These are phyloP conservation scores for Muscina levida DNA, from an alignment of 2,888 invertebrate species.

Conservation along the genomic window DNA sequence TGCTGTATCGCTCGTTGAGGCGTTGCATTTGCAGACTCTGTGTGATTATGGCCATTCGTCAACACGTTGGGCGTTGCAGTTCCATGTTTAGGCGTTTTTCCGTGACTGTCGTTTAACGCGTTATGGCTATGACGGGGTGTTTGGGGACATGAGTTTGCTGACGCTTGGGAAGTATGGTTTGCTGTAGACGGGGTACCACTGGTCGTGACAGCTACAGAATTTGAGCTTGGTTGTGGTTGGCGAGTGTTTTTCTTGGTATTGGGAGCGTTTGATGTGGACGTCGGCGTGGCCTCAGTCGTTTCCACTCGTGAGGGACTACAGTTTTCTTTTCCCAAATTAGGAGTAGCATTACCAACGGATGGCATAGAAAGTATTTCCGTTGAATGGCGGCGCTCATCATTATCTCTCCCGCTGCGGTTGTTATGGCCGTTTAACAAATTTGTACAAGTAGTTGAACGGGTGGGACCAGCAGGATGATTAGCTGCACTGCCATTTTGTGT, in stretches of 20 bases:
- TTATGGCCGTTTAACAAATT: conserved; percentile 77
- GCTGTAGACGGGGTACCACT: conserved; percentile 43
- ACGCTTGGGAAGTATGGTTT: conserved; percentile 22
- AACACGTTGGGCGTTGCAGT: conserved; percentile 65
- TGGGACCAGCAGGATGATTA: conserved; percentile 76
- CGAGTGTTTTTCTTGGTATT: conserved; percentile 56
- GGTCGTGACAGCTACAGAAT: conserved; percentile 6
- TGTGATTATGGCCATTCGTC: conserved; percentile 64
- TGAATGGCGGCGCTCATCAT: conserved; percentile 78
- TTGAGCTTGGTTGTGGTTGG: conserved; percentile 51
- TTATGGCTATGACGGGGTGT: conserved; percentile 60
- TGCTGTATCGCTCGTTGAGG: conserved; percentile 62
- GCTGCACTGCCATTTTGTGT: conserved; percentile 69
- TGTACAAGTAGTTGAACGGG: conserved; percentile 78
- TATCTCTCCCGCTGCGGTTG: conserved; percentile 60
- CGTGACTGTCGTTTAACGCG: conserved; percentile 46
- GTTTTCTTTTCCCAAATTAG: conserved; percentile 72
- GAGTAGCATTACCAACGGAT: conserved; percentile 44
- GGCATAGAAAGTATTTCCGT: conserved; percentile 75
- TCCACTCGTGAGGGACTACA: conserved; percentile 72
- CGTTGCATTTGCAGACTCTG: conserved; percentile 60
- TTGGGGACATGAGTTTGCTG: conserved; percentile 48
- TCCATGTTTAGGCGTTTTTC: conserved; percentile 73
- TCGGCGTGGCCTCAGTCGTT: conserved; percentile 45
- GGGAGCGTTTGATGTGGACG: conserved; percentile 45